These are phyloP conservation scores for Megalops cyprinoides DNA, from an alignment of 2,797 vertebrate genomes.

Conservation along the genomic window DNA sequence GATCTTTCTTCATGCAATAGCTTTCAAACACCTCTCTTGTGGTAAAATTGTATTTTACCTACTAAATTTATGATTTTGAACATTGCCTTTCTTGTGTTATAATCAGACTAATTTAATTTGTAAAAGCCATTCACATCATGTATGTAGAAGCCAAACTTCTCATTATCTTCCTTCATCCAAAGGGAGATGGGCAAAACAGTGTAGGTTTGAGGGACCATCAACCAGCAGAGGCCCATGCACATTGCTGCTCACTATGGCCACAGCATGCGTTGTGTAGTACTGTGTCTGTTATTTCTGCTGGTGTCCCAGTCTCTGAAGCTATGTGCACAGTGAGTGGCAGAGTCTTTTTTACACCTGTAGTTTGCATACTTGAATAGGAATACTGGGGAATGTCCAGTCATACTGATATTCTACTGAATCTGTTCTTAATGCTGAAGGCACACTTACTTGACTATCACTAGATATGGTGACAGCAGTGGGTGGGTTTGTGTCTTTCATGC, in stretches of 20 bases:
- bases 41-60: neutral
- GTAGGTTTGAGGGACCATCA: neutral
- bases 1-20: neutral
- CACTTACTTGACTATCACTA: too few species aligned
- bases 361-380: neutral
- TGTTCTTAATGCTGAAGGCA: neutral
- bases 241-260: neutral
- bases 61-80: neutral
- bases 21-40: neutral
- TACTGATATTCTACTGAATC: too few species aligned
- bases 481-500: too few species aligned
- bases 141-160: too few species aligned
- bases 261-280: neutral
- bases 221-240: neutral
- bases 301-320: neutral
- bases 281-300: neutral
- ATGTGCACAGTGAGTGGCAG: neutral
- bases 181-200: neutral
- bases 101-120: neutral
- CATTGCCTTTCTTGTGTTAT: neutral
- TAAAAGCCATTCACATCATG: neutral
- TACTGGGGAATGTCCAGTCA: neutral
- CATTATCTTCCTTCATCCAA: neutral
- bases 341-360: neutral
- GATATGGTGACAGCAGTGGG: too few species aligned